Evolutionary conservation across 2,888 invertebrate species (phyloP), one percentile per base, ranked within the genome.

Genomic region (Hypolimnas misippus): DNA sequence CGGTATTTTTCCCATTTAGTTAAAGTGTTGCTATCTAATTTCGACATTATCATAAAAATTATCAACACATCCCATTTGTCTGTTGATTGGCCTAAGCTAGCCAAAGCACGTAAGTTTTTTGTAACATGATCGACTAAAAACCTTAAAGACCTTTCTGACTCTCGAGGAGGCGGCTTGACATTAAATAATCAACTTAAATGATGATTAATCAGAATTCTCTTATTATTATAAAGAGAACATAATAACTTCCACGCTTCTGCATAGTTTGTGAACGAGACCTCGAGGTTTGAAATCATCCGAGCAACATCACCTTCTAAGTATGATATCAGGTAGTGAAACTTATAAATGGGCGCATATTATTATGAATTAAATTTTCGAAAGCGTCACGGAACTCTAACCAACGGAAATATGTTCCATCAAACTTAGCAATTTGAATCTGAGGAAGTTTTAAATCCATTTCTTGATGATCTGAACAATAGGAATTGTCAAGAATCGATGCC

Each of bases 41-140:
- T 70, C 16, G 61, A 53, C 1, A 62, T 57, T 6, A 69, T 3
- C 38, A 66, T 56, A 44, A 53, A 54, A 40, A 68, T 59, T 10
- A 67, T 61, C 19, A 64, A 12, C 1, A 40, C 42, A 40, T 70
- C 68, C 67, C 67, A 68, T 2, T 66, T 33, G 6, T 69, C 69
- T 8, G 70, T 71, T 3, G 63, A 62, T 35, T 67, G 66, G 1
- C 67, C 66, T 46, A 72, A 49, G 29, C 52, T 66, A 5, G 49
- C 10, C 12, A 72, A 46, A 2, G 72, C 67, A 4, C 72, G 67
- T 25, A 72, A 51, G 31, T 72, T 69, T 58, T 70, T 72, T 3
- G 57, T 62, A 1, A 72, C 57, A 10, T 69, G 62, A 57, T 72
- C 72, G 6, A 68, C 63, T 31, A 69, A 49, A 42, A 59, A 69